Percentiles rank a stretch among this genome's conserved stretches.
Conservation (phyloP, 2,888 invertebrate genomes). For the Lydus trimaculatus region DNA sequence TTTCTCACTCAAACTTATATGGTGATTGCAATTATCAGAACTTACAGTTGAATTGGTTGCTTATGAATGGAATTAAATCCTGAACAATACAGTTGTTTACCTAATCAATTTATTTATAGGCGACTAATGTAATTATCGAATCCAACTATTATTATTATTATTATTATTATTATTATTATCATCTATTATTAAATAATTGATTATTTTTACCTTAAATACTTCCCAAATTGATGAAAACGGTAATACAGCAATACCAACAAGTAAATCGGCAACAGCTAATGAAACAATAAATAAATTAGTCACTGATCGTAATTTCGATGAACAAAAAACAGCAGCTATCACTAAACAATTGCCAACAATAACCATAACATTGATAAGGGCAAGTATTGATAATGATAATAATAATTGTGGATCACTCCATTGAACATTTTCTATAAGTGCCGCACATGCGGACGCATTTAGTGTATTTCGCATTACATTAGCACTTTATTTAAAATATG, state of each 20-base stretch:
- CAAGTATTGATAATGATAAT: constrained; percentile 77
- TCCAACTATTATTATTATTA: background rate
- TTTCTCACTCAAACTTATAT: background rate
- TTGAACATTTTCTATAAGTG: constrained; percentile 79
- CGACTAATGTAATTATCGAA: background rate
- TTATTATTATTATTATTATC: background rate
- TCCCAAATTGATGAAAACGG: constrained; percentile 97
- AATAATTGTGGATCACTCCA: constrained; percentile 84
- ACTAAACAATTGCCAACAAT: constrained; percentile 92
- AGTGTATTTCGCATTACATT: constrained; percentile 73
- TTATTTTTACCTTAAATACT: constrained; percentile 77
- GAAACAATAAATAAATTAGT: constrained; percentile 98
- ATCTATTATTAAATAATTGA: background rate
- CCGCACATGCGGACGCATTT: constrained; percentile 84
- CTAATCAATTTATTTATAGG: background rate
- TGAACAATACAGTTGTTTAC: background rate
- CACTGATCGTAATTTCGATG: constrained; percentile 90
- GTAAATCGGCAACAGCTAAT: constrained; percentile 92
- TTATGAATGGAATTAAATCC: constrained; percentile 1
- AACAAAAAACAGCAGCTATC: constrained; percentile 90
- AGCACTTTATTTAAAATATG: constrained; percentile 28
- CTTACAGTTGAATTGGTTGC: background rate
- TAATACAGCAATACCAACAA: constrained; percentile 94
- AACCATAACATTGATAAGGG: constrained; percentile 86
- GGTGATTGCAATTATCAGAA: background rate